Evolutionary conservation across 2,113 vertebrate species (phyloP).

Genomic region (Anas platyrhynchos): DNA sequence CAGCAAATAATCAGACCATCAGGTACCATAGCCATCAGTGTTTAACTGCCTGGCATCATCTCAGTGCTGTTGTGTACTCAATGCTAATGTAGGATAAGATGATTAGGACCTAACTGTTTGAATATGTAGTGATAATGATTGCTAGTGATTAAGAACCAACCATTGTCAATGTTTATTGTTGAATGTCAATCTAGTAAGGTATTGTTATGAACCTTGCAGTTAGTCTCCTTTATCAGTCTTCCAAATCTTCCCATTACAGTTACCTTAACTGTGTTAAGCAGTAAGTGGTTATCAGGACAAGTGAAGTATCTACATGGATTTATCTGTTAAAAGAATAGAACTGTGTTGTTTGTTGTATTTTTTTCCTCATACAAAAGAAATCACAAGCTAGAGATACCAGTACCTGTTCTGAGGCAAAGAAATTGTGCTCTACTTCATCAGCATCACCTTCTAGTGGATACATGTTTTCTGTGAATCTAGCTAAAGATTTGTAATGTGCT

Average conservation of each 20-base stretch:
- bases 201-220: neutral
- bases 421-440: neutral
- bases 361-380: neutral
- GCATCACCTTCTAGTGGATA: neutral
- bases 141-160: slow-evolving; percentile 2
- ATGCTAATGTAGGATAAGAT: slow-evolving; percentile 13
- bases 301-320: neutral
- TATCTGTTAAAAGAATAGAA: neutral
- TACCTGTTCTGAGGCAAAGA: neutral
- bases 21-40: neutral
- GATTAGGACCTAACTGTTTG: neutral
- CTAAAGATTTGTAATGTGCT: neutral
- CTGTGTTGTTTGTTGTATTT: neutral
- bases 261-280: neutral
- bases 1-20: neutral
- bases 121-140: neutral
- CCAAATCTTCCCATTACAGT: neutral
- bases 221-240: neutral
- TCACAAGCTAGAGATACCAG: neutral
- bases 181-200: neutral
- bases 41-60: neutral
- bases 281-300: neutral
- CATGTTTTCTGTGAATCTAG: neutral
- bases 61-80: neutral
- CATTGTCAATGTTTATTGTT: neutral